A percentile compares a stretch with the other conserved stretches of the same genome.
phyloP scores from a whole-genome alignment of 2,888 invertebrate species.

The Eumerus sabulonum region DNA sequence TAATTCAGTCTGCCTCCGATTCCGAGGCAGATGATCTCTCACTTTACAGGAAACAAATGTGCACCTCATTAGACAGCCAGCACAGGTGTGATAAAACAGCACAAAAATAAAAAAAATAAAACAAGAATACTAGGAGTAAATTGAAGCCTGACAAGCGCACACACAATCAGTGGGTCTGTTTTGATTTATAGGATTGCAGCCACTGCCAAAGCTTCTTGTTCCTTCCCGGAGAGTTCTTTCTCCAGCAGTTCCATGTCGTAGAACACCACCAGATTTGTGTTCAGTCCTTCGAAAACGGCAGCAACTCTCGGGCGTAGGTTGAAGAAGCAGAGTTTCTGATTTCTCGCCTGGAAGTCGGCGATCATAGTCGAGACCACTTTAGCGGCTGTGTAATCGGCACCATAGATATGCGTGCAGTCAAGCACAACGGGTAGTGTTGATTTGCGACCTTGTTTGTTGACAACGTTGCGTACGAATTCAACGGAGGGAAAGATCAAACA shows the following conservation, averaged over 20 bases:
- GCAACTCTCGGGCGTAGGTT: slow-evolving; percentile 91
- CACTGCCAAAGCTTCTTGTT: slow-evolving; percentile 24
- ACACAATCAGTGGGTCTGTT: slow-evolving; percentile 9
- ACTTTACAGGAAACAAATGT: slow-evolving; percentile 23
- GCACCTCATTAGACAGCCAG: slow-evolving; percentile 40
- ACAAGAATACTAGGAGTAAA: slow-evolving; percentile 20
- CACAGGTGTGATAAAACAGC: slow-evolving; percentile 9
- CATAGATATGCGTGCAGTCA: slow-evolving; percentile 93
- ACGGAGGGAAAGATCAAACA: slow-evolving; percentile 94
- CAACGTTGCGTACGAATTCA: slow-evolving; percentile 91
- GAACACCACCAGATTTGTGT: slow-evolving; percentile 86
- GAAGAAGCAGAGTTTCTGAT: slow-evolving; percentile 89
- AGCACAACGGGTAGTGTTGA: slow-evolving; percentile 88
- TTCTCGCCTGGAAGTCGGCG: slow-evolving; percentile 85
- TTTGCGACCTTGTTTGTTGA: slow-evolving; percentile 88
- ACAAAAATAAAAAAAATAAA: slow-evolving; percentile 27
- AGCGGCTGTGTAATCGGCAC: slow-evolving; percentile 93
- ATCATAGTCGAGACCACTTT: slow-evolving; percentile 88
- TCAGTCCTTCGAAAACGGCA: slow-evolving; percentile 88
- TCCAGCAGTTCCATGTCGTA: slow-evolving; percentile 87
- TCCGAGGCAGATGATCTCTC: slow-evolving; percentile 12
- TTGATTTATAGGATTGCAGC: slow-evolving; percentile 14
- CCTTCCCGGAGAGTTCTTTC: slow-evolving; percentile 80
- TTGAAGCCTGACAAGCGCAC: slow-evolving; percentile 2
- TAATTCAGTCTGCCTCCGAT: slow-evolving; percentile 21